A percentile compares a stretch with the other conserved stretches of the same genome.
Evolutionary conservation across 2,113 vertebrate species (phyloP).

Genomic region (Pteruthius melanotis): DNA sequence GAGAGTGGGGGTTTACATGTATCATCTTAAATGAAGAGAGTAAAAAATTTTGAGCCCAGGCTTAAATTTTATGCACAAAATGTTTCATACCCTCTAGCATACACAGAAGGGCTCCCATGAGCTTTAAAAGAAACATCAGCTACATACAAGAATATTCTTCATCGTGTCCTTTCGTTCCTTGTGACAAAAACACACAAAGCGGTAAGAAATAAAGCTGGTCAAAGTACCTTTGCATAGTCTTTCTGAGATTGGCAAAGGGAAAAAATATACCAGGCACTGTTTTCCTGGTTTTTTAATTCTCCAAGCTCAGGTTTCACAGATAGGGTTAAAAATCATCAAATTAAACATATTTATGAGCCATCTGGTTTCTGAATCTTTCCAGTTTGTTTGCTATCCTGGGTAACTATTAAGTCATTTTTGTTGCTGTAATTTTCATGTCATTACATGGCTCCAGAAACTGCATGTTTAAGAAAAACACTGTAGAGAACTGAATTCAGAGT

Average conservation of each 20-base stretch:
- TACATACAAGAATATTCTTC: neutral
- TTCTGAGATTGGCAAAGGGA: neutral
- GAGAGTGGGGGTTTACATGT: neutral
- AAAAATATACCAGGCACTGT: fast-evolving
- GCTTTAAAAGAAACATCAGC: neutral
- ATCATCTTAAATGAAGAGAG: neutral
- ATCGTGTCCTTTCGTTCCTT: neutral
- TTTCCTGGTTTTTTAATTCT: neutral
- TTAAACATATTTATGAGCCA: conserved; percentile 61
- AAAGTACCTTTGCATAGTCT: neutral
- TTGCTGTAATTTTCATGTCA: conserved; percentile 58
- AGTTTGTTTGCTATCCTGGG: conserved; percentile 54
- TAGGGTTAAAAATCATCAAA: conserved; percentile 44
- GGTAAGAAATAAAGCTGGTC: neutral
- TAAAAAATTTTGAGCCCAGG: neutral
- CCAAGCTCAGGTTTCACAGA: conserved; percentile 4
- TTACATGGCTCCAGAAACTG: conserved; percentile 37
- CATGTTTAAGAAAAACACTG: conserved; percentile 46
- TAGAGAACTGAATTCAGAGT: neutral
- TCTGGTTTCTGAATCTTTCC: conserved; percentile 51
- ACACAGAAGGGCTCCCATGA: neutral
- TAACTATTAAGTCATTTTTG: conserved; percentile 59
- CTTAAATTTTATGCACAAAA: neutral
- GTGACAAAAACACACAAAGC: neutral
- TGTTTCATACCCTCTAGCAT: neutral